These are phyloP conservation scores for Pteropus rufus DNA, from an alignment of 2,797 vertebrate species.

Conservation along the genomic window DNA sequence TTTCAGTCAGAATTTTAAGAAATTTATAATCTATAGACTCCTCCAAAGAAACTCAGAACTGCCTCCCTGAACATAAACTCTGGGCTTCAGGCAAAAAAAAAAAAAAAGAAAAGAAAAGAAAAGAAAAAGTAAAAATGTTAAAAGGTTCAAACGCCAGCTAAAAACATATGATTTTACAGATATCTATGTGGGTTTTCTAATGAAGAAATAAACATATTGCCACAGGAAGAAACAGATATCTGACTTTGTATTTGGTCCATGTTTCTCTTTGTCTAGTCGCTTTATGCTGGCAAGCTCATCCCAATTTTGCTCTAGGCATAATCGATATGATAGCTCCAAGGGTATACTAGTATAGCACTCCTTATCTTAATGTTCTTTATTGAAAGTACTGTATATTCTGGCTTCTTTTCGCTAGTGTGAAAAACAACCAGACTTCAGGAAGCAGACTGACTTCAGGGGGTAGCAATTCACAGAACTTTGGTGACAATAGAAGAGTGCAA, in stretches of 20 bases:
- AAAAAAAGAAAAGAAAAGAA: not conserved
- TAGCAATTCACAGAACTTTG: slow-evolving; percentile 47
- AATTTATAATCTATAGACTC: not conserved
- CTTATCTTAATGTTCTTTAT: slow-evolving; percentile 18
- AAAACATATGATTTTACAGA: not conserved
- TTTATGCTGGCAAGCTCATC: not conserved
- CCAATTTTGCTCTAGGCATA: slow-evolving; percentile 30
- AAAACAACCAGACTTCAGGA: slow-evolving; percentile 28
- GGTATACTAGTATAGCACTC: slow-evolving; percentile 4
- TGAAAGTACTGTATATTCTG: slow-evolving; percentile 46
- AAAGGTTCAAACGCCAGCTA: not conserved
- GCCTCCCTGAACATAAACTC: not conserved
- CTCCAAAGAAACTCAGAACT: slow-evolving; percentile 13
- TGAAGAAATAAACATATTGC: not conserved
- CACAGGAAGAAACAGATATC: not conserved
- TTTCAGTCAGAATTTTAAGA: not conserved
- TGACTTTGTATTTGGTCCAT: not conserved
- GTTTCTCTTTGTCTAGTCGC: slow-evolving; percentile 19
- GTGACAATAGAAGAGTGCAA: slow-evolving; percentile 53
- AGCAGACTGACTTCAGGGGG: slow-evolving; percentile 29
- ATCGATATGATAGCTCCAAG: not conserved
- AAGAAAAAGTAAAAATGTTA: not conserved
- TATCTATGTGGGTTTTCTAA: not conserved
- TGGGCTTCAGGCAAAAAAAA: not conserved
- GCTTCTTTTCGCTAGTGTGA: slow-evolving; percentile 39